These are phyloP conservation scores for Dastarcus helophoroides DNA, from an alignment of 2,888 invertebrate genomes.

Conservation along the genomic window DNA sequence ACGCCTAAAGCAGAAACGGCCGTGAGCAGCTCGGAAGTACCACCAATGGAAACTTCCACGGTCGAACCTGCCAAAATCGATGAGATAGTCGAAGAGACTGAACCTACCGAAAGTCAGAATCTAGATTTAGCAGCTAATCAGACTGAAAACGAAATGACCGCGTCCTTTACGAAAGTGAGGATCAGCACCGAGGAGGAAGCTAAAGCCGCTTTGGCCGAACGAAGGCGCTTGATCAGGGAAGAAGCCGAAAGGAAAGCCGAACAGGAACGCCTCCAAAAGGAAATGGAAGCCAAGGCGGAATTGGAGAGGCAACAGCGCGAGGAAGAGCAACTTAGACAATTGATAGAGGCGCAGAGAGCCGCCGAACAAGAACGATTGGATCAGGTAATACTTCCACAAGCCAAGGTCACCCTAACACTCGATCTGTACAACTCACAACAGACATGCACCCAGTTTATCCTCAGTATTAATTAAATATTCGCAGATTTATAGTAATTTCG, in stretches of 20 bases:
- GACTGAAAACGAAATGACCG: conserved; percentile 40
- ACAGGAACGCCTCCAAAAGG: conserved; percentile 60
- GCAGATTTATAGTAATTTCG: too few relatives aligned
- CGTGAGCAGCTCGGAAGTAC: too few relatives aligned
- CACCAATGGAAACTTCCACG: too few relatives aligned
- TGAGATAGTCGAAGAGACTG: too few relatives aligned
- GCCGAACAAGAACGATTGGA: conserved; percentile 78
- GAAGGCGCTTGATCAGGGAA: conserved; percentile 75
- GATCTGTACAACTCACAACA: too few relatives aligned
- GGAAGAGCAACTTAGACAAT: conserved; percentile 69
- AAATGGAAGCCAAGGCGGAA: conserved; percentile 63
- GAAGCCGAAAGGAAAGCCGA: conserved; percentile 88
- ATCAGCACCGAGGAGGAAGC: conserved; percentile 88
- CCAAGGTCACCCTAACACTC: too few relatives aligned
- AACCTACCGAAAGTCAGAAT: too few relatives aligned
- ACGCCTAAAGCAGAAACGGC: too few relatives aligned
- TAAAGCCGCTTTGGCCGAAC: conserved; percentile 85
- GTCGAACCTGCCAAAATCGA: too few relatives aligned
- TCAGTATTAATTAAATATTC: too few relatives aligned
- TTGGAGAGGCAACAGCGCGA: conserved; percentile 60
- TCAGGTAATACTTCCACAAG: conserved; percentile 58
- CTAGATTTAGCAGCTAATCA: too few relatives aligned
- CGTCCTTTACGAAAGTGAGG: conserved; percentile 55
- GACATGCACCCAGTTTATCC: too few relatives aligned
- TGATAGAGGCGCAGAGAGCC: conserved; percentile 67